A percentile compares a stretch with the other conserved stretches of the same genome.
These are phyloP conservation scores for Cephalotes varians DNA, from an alignment of 2,888 invertebrate genomes.

Conservation along the genomic window DNA sequence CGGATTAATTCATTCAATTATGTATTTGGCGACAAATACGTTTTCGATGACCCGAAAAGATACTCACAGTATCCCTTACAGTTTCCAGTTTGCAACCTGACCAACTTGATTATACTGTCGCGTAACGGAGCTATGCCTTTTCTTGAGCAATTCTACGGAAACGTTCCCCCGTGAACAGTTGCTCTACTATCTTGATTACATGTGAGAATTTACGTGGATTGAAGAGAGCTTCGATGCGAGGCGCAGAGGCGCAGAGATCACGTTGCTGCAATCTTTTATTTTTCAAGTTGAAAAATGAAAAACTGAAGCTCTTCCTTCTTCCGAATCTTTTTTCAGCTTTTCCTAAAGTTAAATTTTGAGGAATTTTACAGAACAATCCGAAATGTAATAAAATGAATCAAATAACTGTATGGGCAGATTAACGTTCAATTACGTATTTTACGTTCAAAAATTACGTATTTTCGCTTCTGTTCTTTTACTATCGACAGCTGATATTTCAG, in stretches of 20 bases:
- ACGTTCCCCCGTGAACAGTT: not conserved
- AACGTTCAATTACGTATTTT: too few species aligned
- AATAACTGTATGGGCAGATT: too few species aligned
- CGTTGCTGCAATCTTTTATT: not conserved
- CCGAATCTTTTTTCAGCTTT: not conserved
- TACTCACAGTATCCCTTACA: not conserved
- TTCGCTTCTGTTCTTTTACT: not conserved
- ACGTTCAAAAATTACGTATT: not conserved
- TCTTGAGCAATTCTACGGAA: not conserved
- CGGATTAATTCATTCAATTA: slow-evolving; percentile 41
- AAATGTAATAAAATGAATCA: not conserved
- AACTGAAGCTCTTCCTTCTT: not conserved
- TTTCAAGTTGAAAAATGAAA: not conserved
- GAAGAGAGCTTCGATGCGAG: not conserved
- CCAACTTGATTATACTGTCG: not conserved
- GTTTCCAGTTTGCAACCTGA: not conserved
- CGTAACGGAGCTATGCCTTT: not conserved
- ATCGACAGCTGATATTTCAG: not conserved
- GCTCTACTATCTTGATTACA: not conserved
- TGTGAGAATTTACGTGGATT: not conserved
- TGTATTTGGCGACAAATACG: not conserved
- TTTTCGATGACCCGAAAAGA: not conserved
- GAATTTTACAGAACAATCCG: not conserved
- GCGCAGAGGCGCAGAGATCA: not conserved
- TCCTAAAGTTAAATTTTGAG: not conserved